Evolutionary conservation across 2,797 vertebrate genomes (phyloP), one percentile per base, ranked within the genome.

Genomic region (Hybognathus amarus): DNA sequence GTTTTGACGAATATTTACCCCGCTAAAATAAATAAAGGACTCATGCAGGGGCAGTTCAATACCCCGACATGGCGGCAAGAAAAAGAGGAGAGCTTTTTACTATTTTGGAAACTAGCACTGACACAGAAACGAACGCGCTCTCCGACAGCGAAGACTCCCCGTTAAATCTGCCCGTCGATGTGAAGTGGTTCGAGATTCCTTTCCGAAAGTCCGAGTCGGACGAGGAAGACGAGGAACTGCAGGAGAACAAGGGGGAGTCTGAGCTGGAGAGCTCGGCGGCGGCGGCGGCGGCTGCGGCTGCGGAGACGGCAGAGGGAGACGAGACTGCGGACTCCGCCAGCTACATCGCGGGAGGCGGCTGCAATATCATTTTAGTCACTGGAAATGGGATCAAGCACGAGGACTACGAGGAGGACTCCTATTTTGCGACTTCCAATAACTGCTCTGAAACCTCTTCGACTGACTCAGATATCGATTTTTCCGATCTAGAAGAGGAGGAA

Each of bases 41-140:
- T 95, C 94, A 95, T 95, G 95, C 95, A 94, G 94, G 94, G 94
- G 93, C 94, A 94, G 94, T 94, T 94, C 93, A 94, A 94, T 93
- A 93, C 93, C 94, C 94, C 94, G 95, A 95, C 95, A 96, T 96
- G 95, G 95, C 95, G 94, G 94, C 94, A 95, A 94, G 95, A 93
- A 95, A 95, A 93, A 94, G 92, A 93, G 94, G 94, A 93, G 95
- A 95, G 94, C 95, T 95, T 95, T 95, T 96, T 93, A 95, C 95
- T 92, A 94, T 96, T 95, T 94, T 96, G 95, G 95, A 96, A 94
- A 96, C 95, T 90, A 95, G 93, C 93, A 93, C 94, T 92, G 95
- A 95, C 93, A 85, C 95, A 90, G 95, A 96, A 93, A 94, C 93
- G 92, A 89, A 83, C 91, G 89, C 93, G 88, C 90, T 87, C 91